These are phyloP conservation scores for Hypanus sabinus DNA, from an alignment of 2,113 vertebrate genomes.

Conservation along the genomic window DNA sequence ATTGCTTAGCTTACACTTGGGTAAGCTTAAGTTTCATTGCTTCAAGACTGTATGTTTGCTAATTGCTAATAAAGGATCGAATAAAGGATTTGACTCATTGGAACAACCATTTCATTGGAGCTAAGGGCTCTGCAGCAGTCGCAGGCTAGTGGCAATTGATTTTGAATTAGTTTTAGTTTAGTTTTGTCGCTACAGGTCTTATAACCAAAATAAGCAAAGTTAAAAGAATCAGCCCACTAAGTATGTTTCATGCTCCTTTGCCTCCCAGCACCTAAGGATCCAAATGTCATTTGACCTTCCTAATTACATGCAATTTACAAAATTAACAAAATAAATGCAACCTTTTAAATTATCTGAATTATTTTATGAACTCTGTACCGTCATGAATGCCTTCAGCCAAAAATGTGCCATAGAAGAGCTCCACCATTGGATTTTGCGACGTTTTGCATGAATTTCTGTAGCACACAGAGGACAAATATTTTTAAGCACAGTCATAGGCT, in stretches of 20 bases:
- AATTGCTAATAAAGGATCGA: too few species aligned
- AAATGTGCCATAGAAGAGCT: constrained; percentile 92
- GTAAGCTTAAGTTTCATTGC: too few species aligned
- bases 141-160: too few species aligned
- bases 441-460: constrained; percentile 70
- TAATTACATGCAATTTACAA: not conserved
- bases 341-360: not conserved
- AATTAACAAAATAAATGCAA: not conserved
- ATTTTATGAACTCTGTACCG: constrained; percentile 59
- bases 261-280: not conserved
- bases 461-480: constrained; percentile 37
- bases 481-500: not conserved
- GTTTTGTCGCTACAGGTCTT: not conserved
- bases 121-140: too few species aligned
- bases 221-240: not conserved
- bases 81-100: too few species aligned
- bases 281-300: not conserved
- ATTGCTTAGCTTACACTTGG: too few species aligned
- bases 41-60: too few species aligned
- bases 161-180: too few species aligned
- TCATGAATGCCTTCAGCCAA: constrained; percentile 80
- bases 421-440: constrained; percentile 89
- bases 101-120: too few species aligned
- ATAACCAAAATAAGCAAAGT: not conserved
- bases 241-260: too few species aligned